These are phyloP conservation scores for Stigmatopora argus DNA, from an alignment of 2,113 vertebrate genomes.

Conservation along the genomic window DNA sequence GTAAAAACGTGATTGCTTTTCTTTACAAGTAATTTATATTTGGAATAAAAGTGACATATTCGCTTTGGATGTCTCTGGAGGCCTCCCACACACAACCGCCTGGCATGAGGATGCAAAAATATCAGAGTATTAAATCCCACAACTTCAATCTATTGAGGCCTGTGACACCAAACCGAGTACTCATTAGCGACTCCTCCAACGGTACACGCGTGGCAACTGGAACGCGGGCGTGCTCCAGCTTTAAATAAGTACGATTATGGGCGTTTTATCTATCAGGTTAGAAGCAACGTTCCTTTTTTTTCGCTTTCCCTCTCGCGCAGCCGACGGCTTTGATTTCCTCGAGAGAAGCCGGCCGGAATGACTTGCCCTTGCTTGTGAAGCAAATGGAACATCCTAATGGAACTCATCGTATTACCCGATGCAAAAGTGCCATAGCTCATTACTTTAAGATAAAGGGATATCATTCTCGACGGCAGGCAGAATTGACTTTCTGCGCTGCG, in stretches of 20 bases:
- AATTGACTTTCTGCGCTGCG: constrained; percentile 98
- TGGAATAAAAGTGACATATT: constrained; percentile 35
- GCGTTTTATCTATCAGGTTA: constrained; percentile 73
- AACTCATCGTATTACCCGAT: constrained; percentile 98
- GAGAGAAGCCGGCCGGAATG: constrained; percentile 90
- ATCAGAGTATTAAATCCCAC: constrained; percentile 25
- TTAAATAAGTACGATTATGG: constrained; percentile 82
- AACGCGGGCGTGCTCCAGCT: constrained; percentile 59
- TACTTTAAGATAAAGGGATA: constrained; percentile 99
- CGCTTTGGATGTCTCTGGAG: neutral
- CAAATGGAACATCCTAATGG: constrained; percentile 99
- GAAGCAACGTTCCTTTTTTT: constrained; percentile 76
- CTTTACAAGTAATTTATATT: constrained; percentile 13
- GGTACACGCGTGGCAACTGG: constrained; percentile 7
- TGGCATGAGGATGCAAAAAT: constrained; percentile 25
- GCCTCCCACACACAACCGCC: constrained; percentile 26
- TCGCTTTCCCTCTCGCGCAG: constrained; percentile 78
- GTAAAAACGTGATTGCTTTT: constrained; percentile 3
- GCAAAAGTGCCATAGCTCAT: constrained; percentile 99
- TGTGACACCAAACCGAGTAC: constrained; percentile 31
- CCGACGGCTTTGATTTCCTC: constrained; percentile 95
- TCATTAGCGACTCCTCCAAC: constrained; percentile 40
- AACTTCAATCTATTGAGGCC: constrained; percentile 20
- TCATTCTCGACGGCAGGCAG: constrained; percentile 98
- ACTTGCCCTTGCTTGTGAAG: constrained; percentile 97